Base-by-base conservation (phyloP, 2,888 invertebrate species). In the Sinelater perroti region DNA sequence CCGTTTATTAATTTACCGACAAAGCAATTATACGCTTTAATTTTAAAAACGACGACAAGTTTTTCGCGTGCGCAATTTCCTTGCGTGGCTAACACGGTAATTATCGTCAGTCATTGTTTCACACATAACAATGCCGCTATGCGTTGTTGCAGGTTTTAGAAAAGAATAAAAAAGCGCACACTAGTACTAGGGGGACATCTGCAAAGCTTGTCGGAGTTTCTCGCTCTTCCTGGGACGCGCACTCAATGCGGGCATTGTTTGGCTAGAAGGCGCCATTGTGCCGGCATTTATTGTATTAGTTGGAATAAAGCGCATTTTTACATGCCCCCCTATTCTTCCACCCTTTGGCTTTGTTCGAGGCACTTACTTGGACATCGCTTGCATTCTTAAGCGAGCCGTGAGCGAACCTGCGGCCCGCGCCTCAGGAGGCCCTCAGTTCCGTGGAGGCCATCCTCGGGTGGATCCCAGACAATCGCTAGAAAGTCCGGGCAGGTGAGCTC, bases 261-360 rank as follows among this genome's bases (percentile, higher is more conserved):
- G 67, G 64, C 47, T 58, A 69, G 66, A 64, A 55, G 47, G 64
- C 58, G 64, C 66, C 71, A 73, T 74, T 74, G 73, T 73, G 71
- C 64, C 59, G 61, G 57, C 68, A 65, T 72, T 75, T 73, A 75
- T 75, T 75, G 73, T 75, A 70, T 75, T 74, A 74, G 68, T 61
- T 55, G 54, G 67, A 70, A 74, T 72, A 72, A 73, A 73, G 70
- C 66, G 64, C 68, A 69, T 75, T 73, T 73, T 74, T 73, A 72
- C 71, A 71, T 71, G 69, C 70, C 65, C 60, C 57, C 63, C 64
- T 56, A 62, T 60, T 61, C 60, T 60, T 61, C 63, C 62, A 64
- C 64, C 67, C 67, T 63, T 63, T 57, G 55, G 60, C 53, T 45
- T 60, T 62, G 54, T 60, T 45, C 33, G 31, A 45, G 54, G 50